Percentiles rank a stretch among this genome's conserved stretches.
phyloP scores from a whole-genome alignment of 2,797 vertebrate genomes.

The Pseudopleuronectes americanus region DNA sequence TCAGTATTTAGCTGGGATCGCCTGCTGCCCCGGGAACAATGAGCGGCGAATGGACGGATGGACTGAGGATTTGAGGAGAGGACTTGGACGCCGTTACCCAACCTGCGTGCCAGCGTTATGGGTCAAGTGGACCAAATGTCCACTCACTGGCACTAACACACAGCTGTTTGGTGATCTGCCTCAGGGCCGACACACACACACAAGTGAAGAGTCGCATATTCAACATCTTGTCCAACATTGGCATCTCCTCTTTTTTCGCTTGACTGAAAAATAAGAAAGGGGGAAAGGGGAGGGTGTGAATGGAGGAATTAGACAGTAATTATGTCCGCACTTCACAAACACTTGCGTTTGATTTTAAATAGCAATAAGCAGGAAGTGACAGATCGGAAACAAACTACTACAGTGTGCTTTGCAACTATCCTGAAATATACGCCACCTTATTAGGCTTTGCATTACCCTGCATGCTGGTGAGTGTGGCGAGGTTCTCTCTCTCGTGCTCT shows the following conservation, averaged over 20 bases:
- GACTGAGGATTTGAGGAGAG: slow-evolving; percentile 70
- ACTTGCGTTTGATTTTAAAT: slow-evolving; percentile 17
- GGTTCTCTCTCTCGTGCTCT: slow-evolving; percentile 34
- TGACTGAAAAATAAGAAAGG: slow-evolving; percentile 23
- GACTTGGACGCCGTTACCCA: slow-evolving; percentile 70
- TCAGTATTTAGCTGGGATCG: slow-evolving; percentile 78
- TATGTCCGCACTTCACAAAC: slow-evolving; percentile 11
- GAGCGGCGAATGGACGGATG: slow-evolving; percentile 68
- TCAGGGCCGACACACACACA: slow-evolving; percentile 59
- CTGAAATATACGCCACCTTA: background rate
- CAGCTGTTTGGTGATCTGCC: slow-evolving; percentile 80
- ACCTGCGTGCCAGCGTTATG: slow-evolving; percentile 71
- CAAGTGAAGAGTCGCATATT: slow-evolving; percentile 41
- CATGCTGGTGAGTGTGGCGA: background rate
- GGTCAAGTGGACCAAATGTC: slow-evolving; percentile 80
- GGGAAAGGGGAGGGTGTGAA: slow-evolving; percentile 3
- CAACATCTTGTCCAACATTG: slow-evolving; percentile 58
- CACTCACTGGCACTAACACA: slow-evolving; percentile 75
- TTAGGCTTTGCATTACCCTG: slow-evolving; percentile 36
- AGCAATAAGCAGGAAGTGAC: background rate
- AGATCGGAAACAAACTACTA: slow-evolving; percentile 1
- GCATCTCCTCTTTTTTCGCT: slow-evolving; percentile 33
- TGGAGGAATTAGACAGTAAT: slow-evolving; percentile 11
- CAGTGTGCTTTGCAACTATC: background rate
- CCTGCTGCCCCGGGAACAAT: slow-evolving; percentile 72